A percentile compares a stretch with the other conserved stretches of the same genome.
Conservation (phyloP, 2,888 invertebrate species). For the Sipha maydis region DNA sequence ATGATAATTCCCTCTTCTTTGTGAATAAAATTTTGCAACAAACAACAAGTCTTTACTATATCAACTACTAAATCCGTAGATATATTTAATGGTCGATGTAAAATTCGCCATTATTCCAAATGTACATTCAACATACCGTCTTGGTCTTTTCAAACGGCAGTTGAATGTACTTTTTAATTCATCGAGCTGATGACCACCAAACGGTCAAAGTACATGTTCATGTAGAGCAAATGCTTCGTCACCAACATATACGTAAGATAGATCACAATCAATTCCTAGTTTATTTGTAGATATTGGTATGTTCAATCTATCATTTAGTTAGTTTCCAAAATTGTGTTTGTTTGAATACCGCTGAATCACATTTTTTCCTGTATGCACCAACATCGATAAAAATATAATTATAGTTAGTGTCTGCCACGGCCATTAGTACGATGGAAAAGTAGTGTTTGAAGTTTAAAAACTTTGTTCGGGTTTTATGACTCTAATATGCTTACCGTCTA, state of each 20-base stretch:
- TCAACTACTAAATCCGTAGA: conserved; percentile 11
- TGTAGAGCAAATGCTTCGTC: too few relatives aligned
- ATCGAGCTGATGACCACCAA: too few relatives aligned
- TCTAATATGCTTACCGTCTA: conserved; percentile 29
- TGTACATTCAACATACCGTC: neutral
- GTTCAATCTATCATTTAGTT: too few relatives aligned
- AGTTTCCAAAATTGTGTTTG: too few relatives aligned
- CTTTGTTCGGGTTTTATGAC: conserved; percentile 25
- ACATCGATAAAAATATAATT: conserved; percentile 5
- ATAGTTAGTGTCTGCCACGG: neutral
- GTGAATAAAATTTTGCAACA: conserved; percentile 14
- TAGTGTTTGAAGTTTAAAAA: conserved; percentile 24
- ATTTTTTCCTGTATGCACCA: conserved; percentile 5
- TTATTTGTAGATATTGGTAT: too few relatives aligned
- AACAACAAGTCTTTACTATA: conserved; percentile 22
- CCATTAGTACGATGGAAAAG: conserved; percentile 15
- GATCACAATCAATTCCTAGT: too few relatives aligned
- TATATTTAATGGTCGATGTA: conserved; percentile 13
- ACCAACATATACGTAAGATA: too few relatives aligned
- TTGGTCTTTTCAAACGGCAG: neutral
- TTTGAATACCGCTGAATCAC: neutral
- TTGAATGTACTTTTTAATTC: too few relatives aligned
- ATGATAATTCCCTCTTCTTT: conserved; percentile 9
- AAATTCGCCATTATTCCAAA: neutral
- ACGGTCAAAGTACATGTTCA: too few relatives aligned